Base-by-base conservation (phyloP, 2,888 invertebrate species). In the Notodonta ziczac region DNA sequence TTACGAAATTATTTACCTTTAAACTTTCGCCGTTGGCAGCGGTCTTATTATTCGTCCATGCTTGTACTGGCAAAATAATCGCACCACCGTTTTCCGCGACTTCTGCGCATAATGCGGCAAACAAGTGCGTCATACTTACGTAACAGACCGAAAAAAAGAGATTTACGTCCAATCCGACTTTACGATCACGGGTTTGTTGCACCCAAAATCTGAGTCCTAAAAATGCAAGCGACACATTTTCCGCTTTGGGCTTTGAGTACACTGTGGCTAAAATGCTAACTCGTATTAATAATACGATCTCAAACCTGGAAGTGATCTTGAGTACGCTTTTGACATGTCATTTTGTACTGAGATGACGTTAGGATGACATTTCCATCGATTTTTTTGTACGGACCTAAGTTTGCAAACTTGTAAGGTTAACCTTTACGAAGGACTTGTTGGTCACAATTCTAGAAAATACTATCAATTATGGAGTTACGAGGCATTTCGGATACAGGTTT, bases 141-240 rank as follows among this genome's bases (percentile, higher is more conserved):
- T 52, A 52, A 32, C 13, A 32, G 32, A 52, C n/a, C 8, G 12
- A 52, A 52, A 52, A 52, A 52, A 52, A 52, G 51, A 52, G 51
- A 52, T 52, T 32, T 24, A 52, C 24, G 32, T 52, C 51, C 51
- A 8, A 32, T 52, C 32, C 32, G 32, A 52, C 32, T 52, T 52
- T 52, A 52, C 52, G 52, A 52, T 32, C 32, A 32, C 24, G 32
- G 32, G 52, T 10, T 52, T 12, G 13, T 52, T 52, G 52, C 52
- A 52, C 52, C 52, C 52, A 52, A 52, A 52, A 10, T 32, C 10
- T 1, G 52, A 52, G 10, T 12, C 52, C 2, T 52, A 13, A 32
- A 32, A 50, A 52, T 52, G 52, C 52, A 52, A 13, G 32, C 52
- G 24, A 35, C 32, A 32, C 52, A 52, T 32, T 52, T 32, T 52